A percentile compares a stretch with the other conserved stretches of the same genome.
Evolutionary conservation across 2,113 vertebrate genomes (phyloP).

Genomic region (Lichenostomus cassidix): DNA sequence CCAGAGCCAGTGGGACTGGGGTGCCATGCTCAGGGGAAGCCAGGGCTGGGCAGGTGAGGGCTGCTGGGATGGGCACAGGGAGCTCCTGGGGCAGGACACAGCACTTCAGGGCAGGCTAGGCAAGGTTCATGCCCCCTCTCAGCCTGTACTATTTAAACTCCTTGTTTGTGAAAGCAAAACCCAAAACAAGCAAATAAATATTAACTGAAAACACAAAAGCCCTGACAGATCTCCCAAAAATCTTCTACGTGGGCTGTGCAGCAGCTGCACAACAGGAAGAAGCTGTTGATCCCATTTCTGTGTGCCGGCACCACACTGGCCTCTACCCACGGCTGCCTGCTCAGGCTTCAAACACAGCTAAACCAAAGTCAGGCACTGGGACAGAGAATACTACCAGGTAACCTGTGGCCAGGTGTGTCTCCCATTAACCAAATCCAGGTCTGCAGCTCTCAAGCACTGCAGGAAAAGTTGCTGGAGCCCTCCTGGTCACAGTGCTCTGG

Average conservation of each 20-base stretch:
- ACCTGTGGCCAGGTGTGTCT: neutral
- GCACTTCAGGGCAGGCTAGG: neutral
- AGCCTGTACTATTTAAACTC: neutral
- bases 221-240: conserved; percentile 37
- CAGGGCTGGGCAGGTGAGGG: neutral
- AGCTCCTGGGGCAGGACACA: fast-evolving
- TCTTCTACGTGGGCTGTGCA: neutral
- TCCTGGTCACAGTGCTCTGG: neutral
- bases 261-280: conserved; percentile 36
- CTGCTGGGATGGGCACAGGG: neutral
- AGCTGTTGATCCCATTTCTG: conserved; percentile 5
- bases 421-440: neutral
- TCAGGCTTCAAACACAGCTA: fast-evolving
- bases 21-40: fast-evolving
- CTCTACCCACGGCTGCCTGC: neutral
- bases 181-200: conserved; percentile 17
- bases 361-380: neutral
- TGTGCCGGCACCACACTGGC: fast-evolving
- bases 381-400: neutral
- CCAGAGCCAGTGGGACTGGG: neutral
- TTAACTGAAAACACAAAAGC: conserved; percentile 33
- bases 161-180: neutral
- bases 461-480: neutral
- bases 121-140: neutral
- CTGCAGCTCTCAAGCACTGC: neutral